A percentile compares a stretch with the other conserved stretches of the same genome.
Conservation (phyloP, 2,113 vertebrate species). For the Nothocercus julius region DNA sequence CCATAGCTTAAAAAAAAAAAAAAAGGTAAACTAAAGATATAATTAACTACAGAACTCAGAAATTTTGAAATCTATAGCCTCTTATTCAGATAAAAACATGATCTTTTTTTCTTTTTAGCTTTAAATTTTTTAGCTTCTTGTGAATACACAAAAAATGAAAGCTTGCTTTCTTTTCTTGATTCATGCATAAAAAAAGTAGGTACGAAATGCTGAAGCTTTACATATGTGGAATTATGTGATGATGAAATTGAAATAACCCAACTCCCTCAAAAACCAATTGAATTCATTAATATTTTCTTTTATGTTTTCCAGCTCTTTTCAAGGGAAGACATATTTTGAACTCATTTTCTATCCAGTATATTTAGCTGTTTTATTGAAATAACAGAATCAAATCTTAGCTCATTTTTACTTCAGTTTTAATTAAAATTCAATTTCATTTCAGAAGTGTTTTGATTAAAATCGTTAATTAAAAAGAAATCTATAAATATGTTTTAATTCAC, state of each 20-base stretch:
- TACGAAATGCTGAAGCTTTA: neutral
- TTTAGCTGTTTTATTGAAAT: neutral
- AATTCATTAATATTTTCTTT: neutral
- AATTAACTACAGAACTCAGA: fast-evolving
- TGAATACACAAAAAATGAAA: neutral
- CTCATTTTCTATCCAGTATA: neutral
- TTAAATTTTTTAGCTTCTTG: neutral
- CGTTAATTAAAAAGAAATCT: neutral
- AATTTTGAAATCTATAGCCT: neutral
- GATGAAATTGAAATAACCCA: neutral
- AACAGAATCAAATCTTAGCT: neutral
- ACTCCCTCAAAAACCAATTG: neutral
- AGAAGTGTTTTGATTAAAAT: neutral
- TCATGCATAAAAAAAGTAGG: neutral
- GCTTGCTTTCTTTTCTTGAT: neutral
- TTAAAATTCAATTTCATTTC: neutral
- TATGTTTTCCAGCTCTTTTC: neutral
- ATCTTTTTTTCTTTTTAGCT: neutral
- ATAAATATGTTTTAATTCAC: neutral
- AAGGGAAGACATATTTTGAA: neutral
- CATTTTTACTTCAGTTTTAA: neutral
- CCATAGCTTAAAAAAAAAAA: fast-evolving
- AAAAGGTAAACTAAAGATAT: neutral
- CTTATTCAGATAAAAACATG: neutral
- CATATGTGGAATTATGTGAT: neutral